phyloP scores from a whole-genome alignment of 1,140 invertebrate genomes.

The Euwallacea similis region DNA sequence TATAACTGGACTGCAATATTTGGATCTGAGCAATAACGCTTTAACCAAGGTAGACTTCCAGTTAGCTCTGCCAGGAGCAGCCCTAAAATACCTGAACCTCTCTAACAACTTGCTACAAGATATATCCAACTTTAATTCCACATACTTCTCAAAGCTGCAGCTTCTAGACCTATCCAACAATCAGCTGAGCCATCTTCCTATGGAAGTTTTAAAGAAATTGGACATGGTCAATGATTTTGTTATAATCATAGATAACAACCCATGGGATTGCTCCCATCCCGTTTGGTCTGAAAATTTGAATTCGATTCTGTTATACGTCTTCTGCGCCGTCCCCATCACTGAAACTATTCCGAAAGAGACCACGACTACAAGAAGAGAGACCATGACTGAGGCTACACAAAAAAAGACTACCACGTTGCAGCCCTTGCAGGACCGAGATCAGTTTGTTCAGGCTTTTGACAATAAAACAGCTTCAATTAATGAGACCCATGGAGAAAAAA shows the following conservation, averaged over 20 bases:
- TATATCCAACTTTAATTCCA: slow-evolving; percentile 33
- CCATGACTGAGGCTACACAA: too few relatives aligned
- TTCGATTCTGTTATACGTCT: slow-evolving; percentile 18
- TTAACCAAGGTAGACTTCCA: slow-evolving; percentile 26
- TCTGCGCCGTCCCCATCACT: slow-evolving; percentile 16
- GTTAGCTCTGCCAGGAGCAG: slow-evolving; percentile 8
- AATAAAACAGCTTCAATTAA: background rate
- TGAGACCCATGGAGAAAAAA: background rate
- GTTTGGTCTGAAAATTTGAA: slow-evolving; percentile 30
- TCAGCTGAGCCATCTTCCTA: slow-evolving; percentile 26
- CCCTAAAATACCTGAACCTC: slow-evolving; percentile 25
- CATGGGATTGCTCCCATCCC: slow-evolving; percentile 35
- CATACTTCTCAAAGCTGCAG: slow-evolving; percentile 15
- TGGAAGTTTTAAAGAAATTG: slow-evolving; percentile 25
- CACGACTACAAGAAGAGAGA: background rate
- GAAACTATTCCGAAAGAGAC: background rate
- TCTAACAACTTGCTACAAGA: slow-evolving; percentile 32
- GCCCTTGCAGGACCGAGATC: too few relatives aligned
- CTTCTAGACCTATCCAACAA: slow-evolving; percentile 37
- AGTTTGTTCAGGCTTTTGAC: background rate
- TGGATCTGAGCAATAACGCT: slow-evolving; percentile 36
- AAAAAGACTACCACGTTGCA: too few relatives aligned
- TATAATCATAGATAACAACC: slow-evolving; percentile 34
- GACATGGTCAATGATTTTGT: slow-evolving; percentile 29
- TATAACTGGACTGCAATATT: slow-evolving; percentile 8